Base-by-base conservation (phyloP, 2,888 invertebrate genomes). In the Drosophila atripex region DNA sequence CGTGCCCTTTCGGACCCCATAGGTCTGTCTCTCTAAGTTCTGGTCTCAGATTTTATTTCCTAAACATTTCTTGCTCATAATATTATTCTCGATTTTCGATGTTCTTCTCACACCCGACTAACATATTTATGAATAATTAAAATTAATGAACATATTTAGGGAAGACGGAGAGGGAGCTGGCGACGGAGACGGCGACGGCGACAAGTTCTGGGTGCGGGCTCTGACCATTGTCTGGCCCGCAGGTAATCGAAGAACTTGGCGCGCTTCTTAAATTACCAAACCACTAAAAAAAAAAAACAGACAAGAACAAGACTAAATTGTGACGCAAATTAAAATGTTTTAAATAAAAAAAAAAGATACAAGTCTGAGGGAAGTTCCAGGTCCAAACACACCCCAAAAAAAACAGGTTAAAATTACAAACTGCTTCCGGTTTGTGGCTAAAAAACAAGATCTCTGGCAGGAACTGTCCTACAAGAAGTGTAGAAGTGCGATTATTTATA, bases 61-160 rank as follows among this genome's bases (percentile, higher is more conserved):
- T 35, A 4, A 21, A 57, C 45, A 50, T 63, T 50, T 63, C 21
- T 38, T 28, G 45, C 32, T 38, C 52, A 39, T 65, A 38, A 64
- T 64, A 46, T 38, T 52, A 64, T 64, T 65, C 45, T 18, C 18
- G 23, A 30, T 39, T 30, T 46, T 64, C 6, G 50, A 14, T 63
- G 65, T 47, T 60, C 57, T 21, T 25, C 55, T 25, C 39, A 46
- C 54, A 53, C 66, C 57, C 57, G 76, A 55, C 61, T 50, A 18
- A 18, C 18, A 18, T 18, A 71, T 80, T 80, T 86, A 71, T 79
- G 83, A 83, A 80, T 80, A 86, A 80, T 86, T 80, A 72, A 86
- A 82, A 86, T 80, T 86, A 80, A 80, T 80, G 80, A 86, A 83
- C 86, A 79, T 74, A 68, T 82, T 78, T 74, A 70, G 59, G 71